Base-by-base conservation (phyloP, 1,140 invertebrate species). In the Chrysopa pallens region DNA sequence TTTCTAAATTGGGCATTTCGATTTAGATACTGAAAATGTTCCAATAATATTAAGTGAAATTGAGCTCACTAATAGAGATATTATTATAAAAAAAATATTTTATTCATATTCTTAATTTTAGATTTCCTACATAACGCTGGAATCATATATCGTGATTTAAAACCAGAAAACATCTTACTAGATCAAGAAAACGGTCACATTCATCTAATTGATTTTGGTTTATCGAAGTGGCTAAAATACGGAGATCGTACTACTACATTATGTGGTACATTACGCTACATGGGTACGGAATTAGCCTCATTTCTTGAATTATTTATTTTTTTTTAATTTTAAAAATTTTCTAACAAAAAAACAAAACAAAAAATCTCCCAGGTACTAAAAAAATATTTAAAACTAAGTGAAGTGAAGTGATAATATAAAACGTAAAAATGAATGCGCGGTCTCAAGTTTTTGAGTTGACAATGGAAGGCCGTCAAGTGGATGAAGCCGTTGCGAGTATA, bases 61-160 rank as follows among this genome's bases (percentile, higher is more conserved):
- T 38, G 43, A 47, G 13, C 31, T 28, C 13, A 37, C 6, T 13
- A 37, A 17, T 8, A n/a, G 39, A 29, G 17, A 12, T 42, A 15
- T 46, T 35, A 17, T 45, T 15, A 8, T 36, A 46, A 27, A 42
- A 12, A 14, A 42, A 35, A 39, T 43, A 38, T 46, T 28, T 33
- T 39, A 14, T 42, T 11, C 29, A 33, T 48, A 15, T 48, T 44
- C 40, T 43, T 5, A 23, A 23, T 57, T 52, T 29, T 57, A 91
- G 88, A 94, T 74, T 93, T 89, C 63, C 67, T 93, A 7, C 87
- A 93, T 57, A 89, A 87, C 64, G 79, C 82, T 52, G 86, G 88
- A 36, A 74, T 93, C 36, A 85, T 93, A 48, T 89, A 90, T 60
- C 72, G 89, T 50, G 88, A 94, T 67, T 60, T 92, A 40, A 94